Percentiles rank a stretch among this genome's conserved stretches.
Conservation (phyloP, 1,140 invertebrate genomes). For the Pararge aegeria region DNA sequence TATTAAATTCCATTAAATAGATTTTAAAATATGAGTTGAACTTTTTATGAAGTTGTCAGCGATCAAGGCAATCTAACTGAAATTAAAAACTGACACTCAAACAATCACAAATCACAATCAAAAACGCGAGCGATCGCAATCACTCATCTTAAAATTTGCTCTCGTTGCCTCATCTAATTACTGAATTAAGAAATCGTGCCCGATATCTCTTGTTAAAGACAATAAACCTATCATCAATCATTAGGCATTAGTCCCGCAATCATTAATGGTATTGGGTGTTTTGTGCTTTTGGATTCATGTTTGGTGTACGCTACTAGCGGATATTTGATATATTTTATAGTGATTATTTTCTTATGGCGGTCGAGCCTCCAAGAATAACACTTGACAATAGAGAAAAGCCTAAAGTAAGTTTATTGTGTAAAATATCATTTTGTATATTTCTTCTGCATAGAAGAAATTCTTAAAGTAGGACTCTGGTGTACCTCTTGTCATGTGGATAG, state of each 20-base stretch:
- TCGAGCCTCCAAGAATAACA: no score
- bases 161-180: slow-evolving; percentile 64
- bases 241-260: slow-evolving; percentile 57
- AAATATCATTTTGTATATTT: no score
- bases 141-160: slow-evolving; percentile 49
- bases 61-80: background rate
- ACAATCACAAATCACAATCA: slow-evolving; percentile 15
- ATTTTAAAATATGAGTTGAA: no score
- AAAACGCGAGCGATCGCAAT: slow-evolving; percentile 31
- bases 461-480: no score
- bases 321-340: background rate
- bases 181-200: slow-evolving; percentile 70
- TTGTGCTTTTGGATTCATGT: slow-evolving; percentile 42
- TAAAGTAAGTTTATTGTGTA: no score
- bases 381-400: no score
- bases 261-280: slow-evolving; percentile 67
- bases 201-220: slow-evolving; percentile 64
- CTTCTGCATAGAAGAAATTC: no score
- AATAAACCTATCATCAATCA: slow-evolving; percentile 73
- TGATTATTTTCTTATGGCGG: background rate
- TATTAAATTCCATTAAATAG: no score
- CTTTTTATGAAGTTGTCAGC: no score
- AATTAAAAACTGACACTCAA: background rate
- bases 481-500: no score
- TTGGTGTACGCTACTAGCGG: slow-evolving; percentile 11